Conservation (phyloP, 2,888 invertebrate species). For the Nycteola revayana region DNA sequence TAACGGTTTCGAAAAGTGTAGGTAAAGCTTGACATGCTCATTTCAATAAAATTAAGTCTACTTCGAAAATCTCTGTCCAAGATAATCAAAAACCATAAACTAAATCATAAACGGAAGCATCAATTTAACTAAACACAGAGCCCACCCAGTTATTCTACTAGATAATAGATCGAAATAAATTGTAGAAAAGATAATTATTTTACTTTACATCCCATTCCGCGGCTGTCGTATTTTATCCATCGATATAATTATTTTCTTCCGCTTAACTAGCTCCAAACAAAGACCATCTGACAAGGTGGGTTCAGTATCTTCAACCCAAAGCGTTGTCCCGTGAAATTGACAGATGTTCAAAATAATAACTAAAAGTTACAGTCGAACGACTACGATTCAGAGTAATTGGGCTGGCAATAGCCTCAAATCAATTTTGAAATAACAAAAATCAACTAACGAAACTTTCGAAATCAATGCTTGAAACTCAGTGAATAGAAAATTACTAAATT, state of each 20-base stretch:
- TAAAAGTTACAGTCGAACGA: slow-evolving; percentile 48
- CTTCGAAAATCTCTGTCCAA: too few relatives aligned
- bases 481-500: slow-evolving; percentile 19
- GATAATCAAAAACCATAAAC: too few relatives aligned
- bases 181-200: slow-evolving; percentile 33
- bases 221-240: slow-evolving; percentile 47
- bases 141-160: background rate
- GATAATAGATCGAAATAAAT: slow-evolving; percentile 20
- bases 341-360: slow-evolving; percentile 67
- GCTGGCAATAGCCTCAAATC: slow-evolving; percentile 42
- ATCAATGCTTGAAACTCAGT: slow-evolving; percentile 10
- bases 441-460: slow-evolving; percentile 21
- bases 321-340: slow-evolving; percentile 62
- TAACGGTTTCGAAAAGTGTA: too few relatives aligned
- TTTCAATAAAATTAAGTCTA: too few relatives aligned
- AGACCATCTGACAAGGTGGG: slow-evolving; percentile 48
- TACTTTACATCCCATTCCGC: slow-evolving; percentile 42
- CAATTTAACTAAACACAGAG: too few relatives aligned
- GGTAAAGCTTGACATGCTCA: too few relatives aligned
- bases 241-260: slow-evolving; percentile 66
- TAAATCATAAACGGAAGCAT: too few relatives aligned
- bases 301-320: slow-evolving; percentile 48
- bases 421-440: slow-evolving; percentile 40
- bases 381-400: slow-evolving; percentile 43
- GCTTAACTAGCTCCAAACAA: slow-evolving; percentile 61